These are phyloP conservation scores for Orbicella faveolata DNA, from an alignment of 64 coral and sea anemone genomes.

Conservation along the genomic window DNA sequence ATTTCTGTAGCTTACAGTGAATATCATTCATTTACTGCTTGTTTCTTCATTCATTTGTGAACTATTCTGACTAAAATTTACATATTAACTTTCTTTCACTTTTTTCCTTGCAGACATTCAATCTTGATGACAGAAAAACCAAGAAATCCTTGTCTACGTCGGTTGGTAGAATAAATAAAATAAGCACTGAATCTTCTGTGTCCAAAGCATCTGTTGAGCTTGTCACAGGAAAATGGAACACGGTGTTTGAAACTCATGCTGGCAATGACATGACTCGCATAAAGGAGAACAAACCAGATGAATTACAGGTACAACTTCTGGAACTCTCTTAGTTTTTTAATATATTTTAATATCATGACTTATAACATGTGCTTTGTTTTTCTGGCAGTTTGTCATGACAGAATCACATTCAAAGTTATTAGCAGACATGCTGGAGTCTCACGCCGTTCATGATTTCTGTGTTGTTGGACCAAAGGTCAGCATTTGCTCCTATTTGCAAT, in stretches of 20 bases:
- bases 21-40: too few relatives aligned
- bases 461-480: conserved; percentile 88
- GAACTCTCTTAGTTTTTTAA: neutral
- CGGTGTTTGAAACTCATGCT: conserved; percentile 15
- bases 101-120: conserved; percentile 55
- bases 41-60: too few relatives aligned
- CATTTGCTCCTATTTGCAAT: neutral
- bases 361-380: neutral
- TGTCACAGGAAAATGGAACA: neutral
- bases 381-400: conserved; percentile 83
- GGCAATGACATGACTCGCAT: neutral
- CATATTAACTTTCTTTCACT: neutral
- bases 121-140: conserved; percentile 45
- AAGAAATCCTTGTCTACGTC: conserved; percentile 5
- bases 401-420: conserved; percentile 85
- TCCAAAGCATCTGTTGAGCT: neutral
- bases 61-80: too few relatives aligned
- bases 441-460: conserved; percentile 89
- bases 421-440: conserved; percentile 82
- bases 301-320: neutral
- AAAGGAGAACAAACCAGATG: neutral
- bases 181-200: neutral
- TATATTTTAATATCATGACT: neutral
- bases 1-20: too few relatives aligned
- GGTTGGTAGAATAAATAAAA: conserved; percentile 16